Conservation (phyloP, 53 echinoderm and acorn worm genomes). For the Henricia sp. region DNA sequence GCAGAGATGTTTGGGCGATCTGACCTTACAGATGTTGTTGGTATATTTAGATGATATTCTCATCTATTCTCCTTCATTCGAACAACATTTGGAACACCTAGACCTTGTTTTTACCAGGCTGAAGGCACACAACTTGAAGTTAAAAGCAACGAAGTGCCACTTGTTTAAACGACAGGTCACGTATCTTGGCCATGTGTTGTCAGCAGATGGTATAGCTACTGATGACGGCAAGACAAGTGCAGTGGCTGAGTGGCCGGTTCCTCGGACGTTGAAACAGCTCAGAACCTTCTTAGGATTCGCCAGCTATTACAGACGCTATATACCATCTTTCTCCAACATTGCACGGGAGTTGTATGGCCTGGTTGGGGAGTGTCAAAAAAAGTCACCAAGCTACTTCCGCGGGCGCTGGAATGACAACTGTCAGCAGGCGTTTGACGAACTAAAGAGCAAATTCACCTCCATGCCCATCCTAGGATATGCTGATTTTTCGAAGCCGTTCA, state of each 20-base stretch:
- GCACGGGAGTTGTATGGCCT: not conserved
- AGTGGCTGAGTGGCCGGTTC: not conserved
- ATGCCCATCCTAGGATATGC: constrained; percentile 61
- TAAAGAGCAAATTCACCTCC: constrained; percentile 50
- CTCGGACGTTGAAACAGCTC: constrained; percentile 5
- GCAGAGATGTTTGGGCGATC: not conserved
- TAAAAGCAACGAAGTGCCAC: too few relatives aligned
- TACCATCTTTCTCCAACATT: not conserved
- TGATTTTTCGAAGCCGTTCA: constrained; percentile 63
- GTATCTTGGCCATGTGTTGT: not conserved
- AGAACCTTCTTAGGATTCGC: constrained; percentile 14
- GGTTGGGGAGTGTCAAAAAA: constrained; percentile 13
- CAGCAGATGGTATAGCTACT: constrained; percentile 10
- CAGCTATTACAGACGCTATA: constrained; percentile 9
- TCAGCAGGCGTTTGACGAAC: constrained; percentile 55
- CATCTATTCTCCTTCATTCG: too few relatives aligned
- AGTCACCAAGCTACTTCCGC: constrained; percentile 1
- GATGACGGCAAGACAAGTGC: constrained; percentile 5
- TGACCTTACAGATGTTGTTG: not conserved
- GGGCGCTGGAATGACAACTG: not conserved
- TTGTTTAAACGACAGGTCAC: constrained; percentile 3
- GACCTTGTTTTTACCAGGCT: not conserved
- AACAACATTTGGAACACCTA: too few relatives aligned
- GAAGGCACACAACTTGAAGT: not conserved
- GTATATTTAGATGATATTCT: too few relatives aligned